Percentiles rank a stretch among this genome's conserved stretches.
Conservation (phyloP, 2,888 invertebrate genomes). For the Xestobium rufovillosum region DNA sequence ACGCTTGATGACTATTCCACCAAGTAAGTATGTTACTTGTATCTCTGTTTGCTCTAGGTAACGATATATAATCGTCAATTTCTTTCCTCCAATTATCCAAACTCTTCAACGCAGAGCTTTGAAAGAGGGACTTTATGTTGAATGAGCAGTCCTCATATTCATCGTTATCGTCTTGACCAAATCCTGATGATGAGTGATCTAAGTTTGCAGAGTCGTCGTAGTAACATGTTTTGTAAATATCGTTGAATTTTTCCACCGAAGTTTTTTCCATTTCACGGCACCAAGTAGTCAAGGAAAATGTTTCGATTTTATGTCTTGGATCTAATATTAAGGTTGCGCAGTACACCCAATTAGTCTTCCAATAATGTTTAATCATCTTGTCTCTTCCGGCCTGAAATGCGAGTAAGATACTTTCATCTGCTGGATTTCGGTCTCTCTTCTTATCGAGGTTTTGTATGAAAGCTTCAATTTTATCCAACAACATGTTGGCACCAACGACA, state of each 20-base stretch:
- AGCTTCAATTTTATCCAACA: conserved; percentile 23
- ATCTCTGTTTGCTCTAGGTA: conserved; percentile 11
- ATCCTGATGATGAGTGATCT: conserved; percentile 7
- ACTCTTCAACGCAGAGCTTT: no score
- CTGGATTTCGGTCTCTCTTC: conserved; percentile 17
- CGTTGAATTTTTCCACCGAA: conserved; percentile 11
- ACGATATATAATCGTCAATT: conserved; percentile 12
- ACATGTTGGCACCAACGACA: conserved; percentile 19
- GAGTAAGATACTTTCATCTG: conserved; percentile 22
- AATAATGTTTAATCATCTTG: conserved; percentile 26
- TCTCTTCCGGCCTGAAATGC: conserved; percentile 21
- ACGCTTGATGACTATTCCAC: conserved; percentile 18
- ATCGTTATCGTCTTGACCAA: conserved; percentile 8
- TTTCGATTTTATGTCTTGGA: conserved; percentile 25
- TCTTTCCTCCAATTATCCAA: no score
- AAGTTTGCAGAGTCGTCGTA: background rate
- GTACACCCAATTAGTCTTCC: conserved; percentile 26
- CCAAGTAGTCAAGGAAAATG: conserved; percentile 23
- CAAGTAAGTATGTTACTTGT: conserved; percentile 17
- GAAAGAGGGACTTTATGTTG: conserved; percentile 4
- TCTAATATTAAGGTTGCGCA: conserved; percentile 25
- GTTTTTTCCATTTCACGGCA: conserved; percentile 14
- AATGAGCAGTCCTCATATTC: conserved; percentile 7
- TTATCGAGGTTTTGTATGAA: conserved; percentile 17
- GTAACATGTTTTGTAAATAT: conserved; percentile 12